These are phyloP conservation scores for Cylindroiulus punctatus DNA, from an alignment of 2,888 invertebrate genomes.

Conservation along the genomic window DNA sequence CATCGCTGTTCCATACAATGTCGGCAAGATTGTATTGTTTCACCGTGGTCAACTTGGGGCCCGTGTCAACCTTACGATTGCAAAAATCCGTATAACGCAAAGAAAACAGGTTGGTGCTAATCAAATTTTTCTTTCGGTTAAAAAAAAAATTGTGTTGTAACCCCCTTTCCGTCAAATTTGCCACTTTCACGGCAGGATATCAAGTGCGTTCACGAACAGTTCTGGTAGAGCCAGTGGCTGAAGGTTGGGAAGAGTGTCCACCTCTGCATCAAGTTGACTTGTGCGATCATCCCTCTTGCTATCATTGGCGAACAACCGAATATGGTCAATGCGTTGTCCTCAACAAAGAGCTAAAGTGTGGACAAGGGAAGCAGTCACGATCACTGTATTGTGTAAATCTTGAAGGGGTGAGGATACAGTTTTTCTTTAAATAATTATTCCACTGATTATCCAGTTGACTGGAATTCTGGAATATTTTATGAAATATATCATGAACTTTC, in stretches of 20 bases:
- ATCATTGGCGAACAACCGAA: constrained; percentile 63
- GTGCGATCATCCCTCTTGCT: constrained; percentile 58
- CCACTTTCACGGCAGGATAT: constrained; percentile 61
- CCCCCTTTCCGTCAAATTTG: neutral
- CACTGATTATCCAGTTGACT: no score
- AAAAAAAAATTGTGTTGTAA: neutral
- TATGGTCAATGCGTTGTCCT: constrained; percentile 59
- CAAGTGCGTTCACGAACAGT: constrained; percentile 65
- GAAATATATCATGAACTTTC: no score
- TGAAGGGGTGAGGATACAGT: constrained; percentile 58
- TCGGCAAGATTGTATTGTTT: constrained; percentile 73
- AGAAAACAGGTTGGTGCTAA: neutral
- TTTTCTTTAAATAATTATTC: neutral
- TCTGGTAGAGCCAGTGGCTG: constrained; percentile 71
- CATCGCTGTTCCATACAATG: constrained; percentile 70
- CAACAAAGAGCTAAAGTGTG: constrained; percentile 59
- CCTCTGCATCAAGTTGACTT: constrained; percentile 59
- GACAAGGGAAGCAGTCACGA: constrained; percentile 59
- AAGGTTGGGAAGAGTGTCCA: constrained; percentile 61
- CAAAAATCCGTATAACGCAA: constrained; percentile 59
- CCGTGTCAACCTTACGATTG: constrained; percentile 70
- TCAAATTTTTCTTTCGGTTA: neutral
- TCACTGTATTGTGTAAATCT: constrained; percentile 59
- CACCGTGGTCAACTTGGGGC: constrained; percentile 74
- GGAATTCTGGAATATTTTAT: no score